Base-by-base conservation (phyloP, 2,797 vertebrate species). In the Ambastaia sidthimunki region DNA sequence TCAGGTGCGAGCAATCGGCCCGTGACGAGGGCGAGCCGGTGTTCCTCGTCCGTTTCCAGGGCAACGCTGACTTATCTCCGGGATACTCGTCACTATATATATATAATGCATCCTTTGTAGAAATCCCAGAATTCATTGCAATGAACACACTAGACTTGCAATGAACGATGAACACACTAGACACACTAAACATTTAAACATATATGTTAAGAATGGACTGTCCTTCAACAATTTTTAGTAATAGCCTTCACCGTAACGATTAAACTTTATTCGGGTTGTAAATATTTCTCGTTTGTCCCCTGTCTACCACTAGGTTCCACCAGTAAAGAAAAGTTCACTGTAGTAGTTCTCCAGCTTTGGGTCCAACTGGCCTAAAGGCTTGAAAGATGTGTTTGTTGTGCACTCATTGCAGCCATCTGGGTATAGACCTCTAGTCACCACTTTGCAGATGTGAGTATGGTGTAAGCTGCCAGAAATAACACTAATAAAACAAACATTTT, bases 401-500 rank as follows among this genome's bases (percentile, higher is more conserved):
- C 88, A 89, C 88, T 92, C 89, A 88, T 90, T 83, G 81, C 87
- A 84, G 86, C 90, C 93, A 93, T 93, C 90, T 92, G 92, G 91
- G 91, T 90, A 90, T 88, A 91, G 90, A 91, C 89, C 91, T 91
- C 90, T 82, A 88, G 91, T 92, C 91, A 92, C 86, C 31, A 62
- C 88, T 81, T 83, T 82, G 87, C 88, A 88, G 90, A 89, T 90
- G 81, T 87, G 88, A 88, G 90, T 81, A 85, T 80, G 54, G 70
- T 23, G 85, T 77, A 69, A 41, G 0, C 77, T 87, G 92, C 93
- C 93, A 94, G 92, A 91, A 93, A 93, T 90, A 94, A 94, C 92
- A 94, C 87, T 89, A 91, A 92, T 93, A 93, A 93, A 93, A 93
- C 91, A 92, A 91, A 91, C 87, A 80, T 89, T 91, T 91, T 88